These are phyloP conservation scores for Muscicapa striata DNA, from an alignment of 2,797 vertebrate genomes.

Conservation along the genomic window DNA sequence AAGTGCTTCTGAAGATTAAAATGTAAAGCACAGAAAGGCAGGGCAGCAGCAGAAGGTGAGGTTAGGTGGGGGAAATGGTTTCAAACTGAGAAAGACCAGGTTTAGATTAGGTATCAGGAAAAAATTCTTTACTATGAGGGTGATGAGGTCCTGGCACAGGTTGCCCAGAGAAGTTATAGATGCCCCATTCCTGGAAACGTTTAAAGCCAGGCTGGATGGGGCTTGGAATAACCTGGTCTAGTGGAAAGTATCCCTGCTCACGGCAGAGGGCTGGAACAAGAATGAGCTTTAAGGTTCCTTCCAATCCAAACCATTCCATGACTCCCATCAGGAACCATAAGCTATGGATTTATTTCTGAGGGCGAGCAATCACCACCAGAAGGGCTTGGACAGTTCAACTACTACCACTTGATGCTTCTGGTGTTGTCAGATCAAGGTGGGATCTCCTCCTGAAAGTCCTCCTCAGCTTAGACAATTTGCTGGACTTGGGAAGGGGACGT, in stretches of 20 bases:
- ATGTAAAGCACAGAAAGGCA: neutral
- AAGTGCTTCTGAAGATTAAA: neutral
- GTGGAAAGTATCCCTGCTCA: neutral
- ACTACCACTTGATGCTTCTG: neutral
- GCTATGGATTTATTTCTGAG: neutral
- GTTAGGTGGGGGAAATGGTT: neutral
- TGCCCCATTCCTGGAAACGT: neutral
- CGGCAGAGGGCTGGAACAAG: neutral
- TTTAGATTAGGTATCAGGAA: neutral
- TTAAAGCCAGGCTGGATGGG: neutral
- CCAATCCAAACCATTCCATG: neutral
- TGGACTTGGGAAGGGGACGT: neutral
- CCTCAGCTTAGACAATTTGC: neutral
- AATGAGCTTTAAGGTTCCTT: neutral
- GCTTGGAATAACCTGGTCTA: neutral
- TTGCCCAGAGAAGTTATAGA: neutral
- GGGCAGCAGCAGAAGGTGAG: neutral
- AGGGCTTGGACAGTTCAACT: neutral
- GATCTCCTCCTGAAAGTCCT: neutral
- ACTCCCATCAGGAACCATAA: neutral
- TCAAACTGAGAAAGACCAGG: neutral
- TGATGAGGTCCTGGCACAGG: neutral
- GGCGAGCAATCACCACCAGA: neutral
- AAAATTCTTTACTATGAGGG: neutral
- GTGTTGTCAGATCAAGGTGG: neutral